Evolutionary conservation across 2,797 vertebrate genomes (phyloP).

Genomic region (Mormyrus hasselquistii): DNA sequence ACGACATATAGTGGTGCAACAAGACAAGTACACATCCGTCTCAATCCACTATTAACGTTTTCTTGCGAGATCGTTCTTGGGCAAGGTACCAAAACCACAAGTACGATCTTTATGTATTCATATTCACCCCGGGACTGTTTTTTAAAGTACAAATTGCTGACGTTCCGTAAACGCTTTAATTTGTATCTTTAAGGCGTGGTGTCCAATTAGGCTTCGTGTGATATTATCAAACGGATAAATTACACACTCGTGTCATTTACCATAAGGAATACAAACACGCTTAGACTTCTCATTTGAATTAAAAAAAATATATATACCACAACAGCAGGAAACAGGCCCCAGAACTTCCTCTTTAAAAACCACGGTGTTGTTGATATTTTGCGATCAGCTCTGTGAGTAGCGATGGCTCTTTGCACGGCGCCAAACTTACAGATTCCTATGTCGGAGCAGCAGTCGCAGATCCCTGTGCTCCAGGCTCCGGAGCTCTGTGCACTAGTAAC

Average conservation of each 20-base stretch:
- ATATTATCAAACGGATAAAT: not conserved
- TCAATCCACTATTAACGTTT: no score
- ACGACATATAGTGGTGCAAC: not conserved
- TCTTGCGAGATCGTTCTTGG: no score
- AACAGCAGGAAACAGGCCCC: not conserved
- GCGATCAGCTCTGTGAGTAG: not conserved
- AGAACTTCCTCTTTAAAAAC: not conserved
- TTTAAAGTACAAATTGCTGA: no score
- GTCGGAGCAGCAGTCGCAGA: conserved; percentile 60
- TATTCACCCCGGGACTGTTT: no score
- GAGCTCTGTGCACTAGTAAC: not conserved
- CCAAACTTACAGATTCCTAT: conserved; percentile 54
- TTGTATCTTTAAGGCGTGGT: no score
- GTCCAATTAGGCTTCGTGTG: not conserved
- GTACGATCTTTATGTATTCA: no score
- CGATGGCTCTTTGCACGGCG: not conserved
- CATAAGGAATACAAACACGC: not conserved
- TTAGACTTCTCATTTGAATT: not conserved
- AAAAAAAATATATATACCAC: not conserved
- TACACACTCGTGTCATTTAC: no score
- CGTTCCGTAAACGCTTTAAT: no score
- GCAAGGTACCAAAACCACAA: no score
- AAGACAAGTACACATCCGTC: no score
- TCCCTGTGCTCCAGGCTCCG: conserved; percentile 45
- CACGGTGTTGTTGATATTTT: no score